Evolutionary conservation across 2,888 invertebrate species (phyloP), one percentile per base, ranked within the genome.

Genomic region (Cephonodes hylas): DNA sequence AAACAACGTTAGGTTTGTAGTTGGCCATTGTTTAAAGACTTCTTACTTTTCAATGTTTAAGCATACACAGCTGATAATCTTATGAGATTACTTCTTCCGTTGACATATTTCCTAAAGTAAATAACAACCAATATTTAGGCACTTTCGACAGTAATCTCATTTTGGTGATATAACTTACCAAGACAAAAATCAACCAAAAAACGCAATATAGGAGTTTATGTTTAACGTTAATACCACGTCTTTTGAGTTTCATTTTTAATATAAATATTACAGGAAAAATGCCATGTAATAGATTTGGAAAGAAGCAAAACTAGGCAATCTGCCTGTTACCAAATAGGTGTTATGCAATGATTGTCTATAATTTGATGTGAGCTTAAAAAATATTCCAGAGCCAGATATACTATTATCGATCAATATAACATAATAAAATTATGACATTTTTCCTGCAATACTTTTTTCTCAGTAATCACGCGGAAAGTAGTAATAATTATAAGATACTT

Each of bases 311-410:
- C n/a, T n/a, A n/a, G n/a, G n/a, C n/a, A n/a, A n/a, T n/a, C 3
- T 31, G 53, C 31, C 8, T 20, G 23, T 46, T 18, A 18, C 18
- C 18, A 18, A 31, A 18, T 27, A 27, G 31, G 18, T 53, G 4
- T 18, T 45, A n/a, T n/a, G n/a, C n/a, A n/a, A n/a, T n/a, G n/a
- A n/a, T n/a, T n/a, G n/a, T n/a, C 10, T 53, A 31, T 53, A 27
- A 27, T 15, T 27, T 27, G 23, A 31, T 31, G 18, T 20, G 53
- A 27, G 31, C 18, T 27, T 18, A 31, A 27, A 5, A 46, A 46
- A 3, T 53, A 53, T 53, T 53, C 53, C 53, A 31, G 53, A 53
- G 53, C 27, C 53, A 53, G 53, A 53, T 48, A 46, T 6, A 25
- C 3, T 22, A n/a, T 23, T n/a, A n/a, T n/a, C n/a, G n/a, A n/a